Evolutionary conservation across 2,888 invertebrate genomes (phyloP), one percentile per base, ranked within the genome.

Genomic region (Alloplasta piceator): DNA sequence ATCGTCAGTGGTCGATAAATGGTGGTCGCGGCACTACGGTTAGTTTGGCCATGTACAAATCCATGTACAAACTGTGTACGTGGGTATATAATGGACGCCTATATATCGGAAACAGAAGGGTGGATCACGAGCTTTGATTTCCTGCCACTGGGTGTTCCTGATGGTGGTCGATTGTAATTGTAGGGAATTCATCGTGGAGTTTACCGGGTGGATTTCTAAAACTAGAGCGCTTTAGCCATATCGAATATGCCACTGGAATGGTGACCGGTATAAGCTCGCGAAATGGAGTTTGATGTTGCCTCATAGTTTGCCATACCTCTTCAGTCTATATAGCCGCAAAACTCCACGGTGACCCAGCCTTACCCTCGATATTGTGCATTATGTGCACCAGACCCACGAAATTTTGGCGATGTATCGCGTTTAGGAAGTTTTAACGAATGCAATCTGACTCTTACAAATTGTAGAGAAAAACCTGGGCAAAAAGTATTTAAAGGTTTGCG

Each of bases 81-180:
- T 26, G 12, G 6, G 26, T 46, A 26, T 16, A 41, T 41, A 52
- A 67, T 41, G 5, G n/a, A 43, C 6, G 26, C 41, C 39, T 12
- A 43, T 38, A 38, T 66, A 26, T 55, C 41, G 60, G 43, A 75
- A 60, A 36, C 50, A 43, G 61, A 67, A 68, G 75, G 67, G 75
- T 75, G 52, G 56, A 76, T 70, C 70, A 63, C 46, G 63, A 70
- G 63, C 63, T 64, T 70, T 70, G 68, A 70, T 76, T 76, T 70
- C 63, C 76, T 39, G 63, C 38, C 14, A 46, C 39, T 14, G 56
- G 61, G 12, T 12, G 71, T 61, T 71, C 46, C 63, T 70, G 50
- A 76, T 55, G 56, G 56, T 55, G 60, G 76, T 41, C 41, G 63
- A 72, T 43, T 41, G 52, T 55, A 48, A 70, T 71, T n/a, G 60